Percentiles rank a stretch among this genome's conserved stretches.
Evolutionary conservation across 2,888 invertebrate species (phyloP).

Genomic region (Melanchra persicariae): DNA sequence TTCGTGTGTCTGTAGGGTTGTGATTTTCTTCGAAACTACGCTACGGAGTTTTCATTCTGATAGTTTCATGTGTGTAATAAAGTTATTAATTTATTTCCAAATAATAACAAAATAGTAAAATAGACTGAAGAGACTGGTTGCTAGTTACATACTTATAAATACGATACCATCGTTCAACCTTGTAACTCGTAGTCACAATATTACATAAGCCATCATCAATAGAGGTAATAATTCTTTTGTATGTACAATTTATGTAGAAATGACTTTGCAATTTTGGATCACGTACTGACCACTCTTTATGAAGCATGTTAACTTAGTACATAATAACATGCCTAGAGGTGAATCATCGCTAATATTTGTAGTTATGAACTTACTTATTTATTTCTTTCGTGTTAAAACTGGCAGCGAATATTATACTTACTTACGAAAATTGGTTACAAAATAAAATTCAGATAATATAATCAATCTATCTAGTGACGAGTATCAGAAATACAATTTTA

Average conservation of each 20-base stretch:
- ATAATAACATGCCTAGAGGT: constrained; percentile 12
- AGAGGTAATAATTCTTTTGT: neutral
- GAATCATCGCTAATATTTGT: constrained; percentile 4
- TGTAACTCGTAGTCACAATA: neutral
- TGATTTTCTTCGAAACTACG: too few relatives aligned
- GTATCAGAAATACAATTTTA: too few relatives aligned
- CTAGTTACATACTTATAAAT: neutral
- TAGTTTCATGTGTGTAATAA: too few relatives aligned
- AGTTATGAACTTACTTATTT: neutral
- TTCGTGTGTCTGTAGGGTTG: too few relatives aligned
- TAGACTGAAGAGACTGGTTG: too few relatives aligned
- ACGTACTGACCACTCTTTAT: neutral
- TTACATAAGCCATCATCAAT: neutral
- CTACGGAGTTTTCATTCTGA: too few relatives aligned
- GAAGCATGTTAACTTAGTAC: neutral
- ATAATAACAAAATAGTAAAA: too few relatives aligned
- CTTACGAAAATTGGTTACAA: too few relatives aligned
- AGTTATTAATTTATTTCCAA: too few relatives aligned
- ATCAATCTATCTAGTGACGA: too few relatives aligned
- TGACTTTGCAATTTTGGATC: neutral
- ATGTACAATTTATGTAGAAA: neutral
- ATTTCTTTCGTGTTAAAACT: neutral
- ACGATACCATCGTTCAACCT: neutral
- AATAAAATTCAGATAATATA: too few relatives aligned
- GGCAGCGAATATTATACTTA: neutral